Evolutionary conservation across 2,797 vertebrate species (phyloP).

Genomic region (Threskiornis aethiopicus): DNA sequence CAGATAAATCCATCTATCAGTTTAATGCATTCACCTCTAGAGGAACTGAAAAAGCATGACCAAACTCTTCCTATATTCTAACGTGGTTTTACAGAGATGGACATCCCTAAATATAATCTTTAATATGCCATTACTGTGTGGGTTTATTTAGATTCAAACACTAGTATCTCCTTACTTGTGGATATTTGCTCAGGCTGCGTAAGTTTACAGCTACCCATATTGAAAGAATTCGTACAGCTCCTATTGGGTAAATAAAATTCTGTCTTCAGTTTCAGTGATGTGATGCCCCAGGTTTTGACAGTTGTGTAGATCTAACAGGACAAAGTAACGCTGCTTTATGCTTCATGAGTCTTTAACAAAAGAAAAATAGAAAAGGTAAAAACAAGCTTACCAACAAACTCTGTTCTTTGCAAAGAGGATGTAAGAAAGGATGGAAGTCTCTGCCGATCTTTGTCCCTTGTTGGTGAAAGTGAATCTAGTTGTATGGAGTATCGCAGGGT

Average conservation of each 20-base stretch:
- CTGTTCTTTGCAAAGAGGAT: not conserved
- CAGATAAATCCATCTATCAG: not conserved
- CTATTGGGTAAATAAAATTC: not conserved
- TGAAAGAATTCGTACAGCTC: not conserved
- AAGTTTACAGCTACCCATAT: not conserved
- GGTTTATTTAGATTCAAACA: not conserved
- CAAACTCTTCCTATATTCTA: not conserved
- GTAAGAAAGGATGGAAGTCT: constrained; percentile 68
- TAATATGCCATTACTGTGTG: not conserved
- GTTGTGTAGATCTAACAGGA: not conserved
- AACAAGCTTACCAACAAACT: constrained; percentile 66
- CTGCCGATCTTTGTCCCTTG: constrained; percentile 50
- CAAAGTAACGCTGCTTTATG: not conserved
- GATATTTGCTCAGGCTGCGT: not conserved
- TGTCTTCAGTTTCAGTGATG: not conserved
- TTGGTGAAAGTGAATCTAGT: constrained; percentile 77
- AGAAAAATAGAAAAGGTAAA: not conserved
- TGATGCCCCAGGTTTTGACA: not conserved
- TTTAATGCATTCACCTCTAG: not conserved
- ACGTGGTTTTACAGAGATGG: not conserved
- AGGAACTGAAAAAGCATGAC: not conserved
- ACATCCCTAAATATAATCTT: not conserved
- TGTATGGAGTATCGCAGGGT: constrained; percentile 75
- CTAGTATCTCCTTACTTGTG: not conserved
- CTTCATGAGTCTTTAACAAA: not conserved